Percentiles rank a stretch among this genome's conserved stretches.
These are phyloP conservation scores for Puntigrus tetrazona DNA, from an alignment of 2,113 vertebrate species.

Conservation along the genomic window DNA sequence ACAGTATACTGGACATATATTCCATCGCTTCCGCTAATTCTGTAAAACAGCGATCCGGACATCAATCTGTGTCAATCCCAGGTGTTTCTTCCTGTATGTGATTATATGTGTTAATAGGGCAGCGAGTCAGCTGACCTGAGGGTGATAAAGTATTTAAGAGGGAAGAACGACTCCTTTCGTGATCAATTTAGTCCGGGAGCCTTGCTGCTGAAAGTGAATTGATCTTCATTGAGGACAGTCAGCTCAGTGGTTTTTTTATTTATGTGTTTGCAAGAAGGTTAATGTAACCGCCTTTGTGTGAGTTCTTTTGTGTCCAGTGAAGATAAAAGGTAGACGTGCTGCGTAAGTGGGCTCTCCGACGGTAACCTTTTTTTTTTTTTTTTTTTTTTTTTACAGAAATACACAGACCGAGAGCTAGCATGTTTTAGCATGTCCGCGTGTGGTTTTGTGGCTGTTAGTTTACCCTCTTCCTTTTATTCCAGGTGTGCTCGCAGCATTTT, in stretches of 20 bases:
- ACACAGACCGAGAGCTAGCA: neutral
- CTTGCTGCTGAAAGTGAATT: conserved; percentile 11
- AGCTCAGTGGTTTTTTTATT: neutral
- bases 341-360: neutral
- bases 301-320: conserved; percentile 6
- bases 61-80: neutral
- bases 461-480: neutral
- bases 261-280: conserved; percentile 19
- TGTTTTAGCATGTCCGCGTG: conserved; percentile 1
- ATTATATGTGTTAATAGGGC: neutral
- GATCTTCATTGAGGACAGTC: conserved; percentile 15
- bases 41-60: neutral
- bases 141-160: conserved; percentile 21
- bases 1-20: no score
- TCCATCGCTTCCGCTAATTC: neutral
- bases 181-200: neutral
- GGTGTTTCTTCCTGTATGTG: neutral
- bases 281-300: conserved; percentile 15
- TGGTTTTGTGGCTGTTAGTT: neutral
- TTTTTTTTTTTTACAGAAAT: neutral
- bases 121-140: neutral
- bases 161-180: conserved; percentile 13
- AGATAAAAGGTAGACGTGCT: conserved; percentile 16
- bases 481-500: neutral
- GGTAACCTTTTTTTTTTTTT: no score